Evolutionary conservation across 1,140 invertebrate species (phyloP), one percentile per base, ranked within the genome.

Genomic region (Meloidogyne exigua): DNA sequence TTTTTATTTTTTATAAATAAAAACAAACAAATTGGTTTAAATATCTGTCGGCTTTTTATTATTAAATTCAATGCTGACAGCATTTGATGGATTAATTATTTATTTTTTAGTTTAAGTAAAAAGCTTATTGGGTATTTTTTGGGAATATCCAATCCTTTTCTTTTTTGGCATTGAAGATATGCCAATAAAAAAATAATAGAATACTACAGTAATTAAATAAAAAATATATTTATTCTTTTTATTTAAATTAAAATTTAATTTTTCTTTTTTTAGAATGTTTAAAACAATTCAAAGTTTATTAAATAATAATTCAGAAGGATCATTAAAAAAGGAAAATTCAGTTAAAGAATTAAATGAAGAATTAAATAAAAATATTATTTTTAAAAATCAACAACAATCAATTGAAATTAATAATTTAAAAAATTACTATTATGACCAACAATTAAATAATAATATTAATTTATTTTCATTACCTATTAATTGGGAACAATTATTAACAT

Each of bases 261-360:
- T n/a, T n/a, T n/a, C 21, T n/a, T 57, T n/a, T n/a, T 57, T n/a
- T 57, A 57, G n/a, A 57, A 57, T 67, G 26, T 67, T 67, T 67
- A 18, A 21, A 18, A 32, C 36, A 67, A 67, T 67, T 67, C 13
- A 28, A 67, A 67, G 66, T 67, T 25, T 67, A 67, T 32, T 67
- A n/a, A 32, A 11, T 67, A 10, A 67, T 67, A 25, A 67, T 32
- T 25, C 4, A 9, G 21, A 7, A 21, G 66, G 26, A 67, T 23
- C 28, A 32, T 66, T 66, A 66, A 13, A 66, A 28, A 18, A 28
- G 23, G 15, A 18, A 67, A 39, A 3, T 39, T 39, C 10, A 39
- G 10, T 7, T 39, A 39, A 39, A 9, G 10, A 39, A 39, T 9
- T 10, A 39, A 39, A 39, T 39, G 36, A 39, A 39, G 36, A 39